A percentile compares a stretch with the other conserved stretches of the same genome.
These are phyloP conservation scores for Lasioglossum morio DNA, from an alignment of 2,888 invertebrate species.

Conservation along the genomic window DNA sequence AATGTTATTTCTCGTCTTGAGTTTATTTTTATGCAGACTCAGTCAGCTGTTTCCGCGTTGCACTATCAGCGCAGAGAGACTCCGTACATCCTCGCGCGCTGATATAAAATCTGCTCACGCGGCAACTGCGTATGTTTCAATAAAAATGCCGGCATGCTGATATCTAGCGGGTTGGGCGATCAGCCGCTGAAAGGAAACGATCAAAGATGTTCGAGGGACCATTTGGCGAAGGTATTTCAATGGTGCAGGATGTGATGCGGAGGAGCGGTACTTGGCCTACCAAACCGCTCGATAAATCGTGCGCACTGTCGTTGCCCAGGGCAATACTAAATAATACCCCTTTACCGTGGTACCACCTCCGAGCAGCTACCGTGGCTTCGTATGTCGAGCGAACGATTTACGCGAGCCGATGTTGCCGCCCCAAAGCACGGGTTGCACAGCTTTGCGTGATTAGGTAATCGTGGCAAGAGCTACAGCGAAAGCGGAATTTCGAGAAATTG, in stretches of 20 bases:
- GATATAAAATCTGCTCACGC: conserved; percentile 36
- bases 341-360: conserved; percentile 68
- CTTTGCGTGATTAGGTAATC: conserved; percentile 25
- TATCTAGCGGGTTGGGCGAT: conserved; percentile 7
- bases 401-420: conserved; percentile 27
- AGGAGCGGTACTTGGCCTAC: conserved; percentile 63
- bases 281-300: conserved; percentile 74
- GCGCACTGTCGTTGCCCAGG: conserved; percentile 75
- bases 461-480: background rate
- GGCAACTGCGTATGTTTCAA: conserved; percentile 28
- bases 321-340: conserved; percentile 77
- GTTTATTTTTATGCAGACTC: background rate
- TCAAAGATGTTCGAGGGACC: conserved; percentile 3
- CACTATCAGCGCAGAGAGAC: background rate
- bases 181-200: conserved; percentile 26
- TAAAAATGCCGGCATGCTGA: conserved; percentile 23
- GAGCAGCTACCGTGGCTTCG: conserved; percentile 67
- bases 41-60: background rate
- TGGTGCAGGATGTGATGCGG: conserved; percentile 25
- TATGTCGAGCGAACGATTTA: conserved; percentile 57
- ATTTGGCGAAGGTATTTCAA: conserved; percentile 12
- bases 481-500: conserved; percentile 23
- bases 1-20: background rate
- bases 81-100: background rate
- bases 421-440: conserved; percentile 15